These are phyloP conservation scores for Tragelaphus scriptus DNA, from an alignment of 2,113 vertebrate species.

Conservation along the genomic window DNA sequence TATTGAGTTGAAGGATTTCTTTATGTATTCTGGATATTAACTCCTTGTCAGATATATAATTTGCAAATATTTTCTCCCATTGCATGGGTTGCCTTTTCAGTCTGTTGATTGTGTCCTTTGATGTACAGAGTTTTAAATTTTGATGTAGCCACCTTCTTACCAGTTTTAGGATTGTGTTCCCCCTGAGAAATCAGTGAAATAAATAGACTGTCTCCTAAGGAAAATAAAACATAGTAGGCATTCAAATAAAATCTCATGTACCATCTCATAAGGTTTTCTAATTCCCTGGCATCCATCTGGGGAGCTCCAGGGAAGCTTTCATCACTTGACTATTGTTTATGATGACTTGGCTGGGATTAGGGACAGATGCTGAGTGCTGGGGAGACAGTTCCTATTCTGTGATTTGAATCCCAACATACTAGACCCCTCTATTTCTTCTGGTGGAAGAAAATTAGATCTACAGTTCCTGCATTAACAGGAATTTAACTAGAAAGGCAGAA, in stretches of 20 bases:
- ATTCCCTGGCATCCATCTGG: neutral
- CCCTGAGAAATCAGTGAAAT: conserved; percentile 3
- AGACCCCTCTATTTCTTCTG: neutral
- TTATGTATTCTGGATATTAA: neutral
- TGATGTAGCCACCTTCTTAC: neutral
- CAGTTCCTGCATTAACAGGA: neutral
- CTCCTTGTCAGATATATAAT: neutral
- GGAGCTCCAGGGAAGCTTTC: neutral
- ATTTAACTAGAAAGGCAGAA: neutral
- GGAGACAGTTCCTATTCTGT: neutral
- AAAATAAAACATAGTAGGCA: neutral
- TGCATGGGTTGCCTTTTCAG: neutral
- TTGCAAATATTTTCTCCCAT: neutral
- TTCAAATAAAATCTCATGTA: neutral
- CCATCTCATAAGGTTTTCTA: neutral
- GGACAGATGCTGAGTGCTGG: neutral
- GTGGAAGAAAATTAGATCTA: neutral
- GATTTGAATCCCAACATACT: neutral
- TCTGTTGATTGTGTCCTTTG: neutral
- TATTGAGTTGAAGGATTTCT: neutral
- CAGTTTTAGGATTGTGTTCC: neutral
- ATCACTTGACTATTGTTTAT: neutral
- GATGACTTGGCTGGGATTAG: neutral
- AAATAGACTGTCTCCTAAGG: neutral
- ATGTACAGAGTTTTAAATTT: neutral